Evolutionary conservation across 2,113 vertebrate species (phyloP).

Genomic region (Gobius niger): DNA sequence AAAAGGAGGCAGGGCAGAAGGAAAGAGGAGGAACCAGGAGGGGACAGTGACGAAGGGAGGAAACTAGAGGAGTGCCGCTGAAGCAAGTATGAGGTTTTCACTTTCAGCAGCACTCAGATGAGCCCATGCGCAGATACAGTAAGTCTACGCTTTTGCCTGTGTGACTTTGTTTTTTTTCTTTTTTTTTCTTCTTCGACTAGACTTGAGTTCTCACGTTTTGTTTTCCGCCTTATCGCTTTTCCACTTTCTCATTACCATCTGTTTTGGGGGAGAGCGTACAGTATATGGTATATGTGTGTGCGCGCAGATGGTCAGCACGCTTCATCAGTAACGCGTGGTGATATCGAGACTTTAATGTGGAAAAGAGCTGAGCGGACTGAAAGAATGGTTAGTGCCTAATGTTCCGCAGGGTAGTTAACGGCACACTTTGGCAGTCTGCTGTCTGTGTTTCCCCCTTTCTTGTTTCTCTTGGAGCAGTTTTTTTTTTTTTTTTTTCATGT

Average conservation of each 20-base stretch:
- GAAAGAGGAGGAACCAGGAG: slow-evolving; percentile 44
- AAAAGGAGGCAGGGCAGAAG: slow-evolving; percentile 37
- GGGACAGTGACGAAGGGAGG: slow-evolving; percentile 56
- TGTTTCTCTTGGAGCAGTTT: slow-evolving; percentile 28
- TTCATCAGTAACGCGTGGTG: slow-evolving; percentile 37
- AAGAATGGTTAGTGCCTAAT: slow-evolving; percentile 60
- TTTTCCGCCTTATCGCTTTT: slow-evolving; percentile 21
- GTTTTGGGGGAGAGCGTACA: slow-evolving; percentile 11
- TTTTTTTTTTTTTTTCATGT: slow-evolving; percentile 28
- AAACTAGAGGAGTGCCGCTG: slow-evolving; percentile 60
- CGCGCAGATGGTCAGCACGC: slow-evolving; percentile 33
- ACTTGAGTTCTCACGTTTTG: slow-evolving; percentile 28
- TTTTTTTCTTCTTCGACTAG: slow-evolving; percentile 30
- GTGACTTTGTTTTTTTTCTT: slow-evolving; percentile 15
- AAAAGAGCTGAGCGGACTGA: slow-evolving; percentile 59
- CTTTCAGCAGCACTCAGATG: slow-evolving; percentile 83
- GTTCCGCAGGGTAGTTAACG: slow-evolving; percentile 47
- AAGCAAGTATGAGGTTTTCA: slow-evolving; percentile 73
- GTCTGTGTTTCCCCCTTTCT: slow-evolving; percentile 22
- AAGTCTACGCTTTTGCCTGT: slow-evolving; percentile 69
- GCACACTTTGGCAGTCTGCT: slow-evolving; percentile 32
- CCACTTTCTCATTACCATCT: slow-evolving; percentile 34
- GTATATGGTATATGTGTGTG: slow-evolving; percentile 11
- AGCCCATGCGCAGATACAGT: slow-evolving; percentile 77
- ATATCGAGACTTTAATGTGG: slow-evolving; percentile 60